These are phyloP conservation scores for Dryas iulia DNA, from an alignment of 1,140 invertebrate genomes.

Conservation along the genomic window DNA sequence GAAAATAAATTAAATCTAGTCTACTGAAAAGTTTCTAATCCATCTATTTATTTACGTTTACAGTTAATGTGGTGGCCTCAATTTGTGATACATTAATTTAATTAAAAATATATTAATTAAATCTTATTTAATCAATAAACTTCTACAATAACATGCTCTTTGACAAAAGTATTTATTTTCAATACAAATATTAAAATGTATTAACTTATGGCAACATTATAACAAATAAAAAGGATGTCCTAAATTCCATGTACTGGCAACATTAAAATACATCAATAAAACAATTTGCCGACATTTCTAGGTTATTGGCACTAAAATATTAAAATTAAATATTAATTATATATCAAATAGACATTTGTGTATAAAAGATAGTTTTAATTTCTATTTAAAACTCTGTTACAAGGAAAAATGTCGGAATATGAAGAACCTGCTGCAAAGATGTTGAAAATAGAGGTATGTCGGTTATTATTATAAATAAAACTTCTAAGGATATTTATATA, in stretches of 20 bases:
- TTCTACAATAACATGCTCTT: too few relatives aligned
- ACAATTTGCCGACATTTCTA: conserved; percentile 7
- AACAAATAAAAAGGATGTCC: too few relatives aligned
- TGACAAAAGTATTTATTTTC: too few relatives aligned
- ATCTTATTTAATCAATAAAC: too few relatives aligned
- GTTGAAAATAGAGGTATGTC: conserved; percentile 40
- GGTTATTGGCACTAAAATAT: background rate
- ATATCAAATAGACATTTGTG: background rate
- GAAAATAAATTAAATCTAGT: too few relatives aligned
- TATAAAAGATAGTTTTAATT: background rate
- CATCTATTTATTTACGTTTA: too few relatives aligned
- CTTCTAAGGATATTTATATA: background rate
- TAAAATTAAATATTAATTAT: background rate
- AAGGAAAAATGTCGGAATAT: conserved; percentile 38
- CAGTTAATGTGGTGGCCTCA: too few relatives aligned
- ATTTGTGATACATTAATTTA: too few relatives aligned
- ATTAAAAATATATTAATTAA: too few relatives aligned
- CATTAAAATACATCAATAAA: conserved; percentile 5
- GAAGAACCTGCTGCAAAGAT: conserved; percentile 54
- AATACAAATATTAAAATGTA: too few relatives aligned
- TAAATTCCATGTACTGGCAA: background rate
- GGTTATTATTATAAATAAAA: background rate
- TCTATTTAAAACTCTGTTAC: background rate
- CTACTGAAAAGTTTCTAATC: too few relatives aligned
- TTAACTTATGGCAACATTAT: background rate